phyloP scores from a whole-genome alignment of 2,113 vertebrate genomes.

The Lamprotornis superbus region DNA sequence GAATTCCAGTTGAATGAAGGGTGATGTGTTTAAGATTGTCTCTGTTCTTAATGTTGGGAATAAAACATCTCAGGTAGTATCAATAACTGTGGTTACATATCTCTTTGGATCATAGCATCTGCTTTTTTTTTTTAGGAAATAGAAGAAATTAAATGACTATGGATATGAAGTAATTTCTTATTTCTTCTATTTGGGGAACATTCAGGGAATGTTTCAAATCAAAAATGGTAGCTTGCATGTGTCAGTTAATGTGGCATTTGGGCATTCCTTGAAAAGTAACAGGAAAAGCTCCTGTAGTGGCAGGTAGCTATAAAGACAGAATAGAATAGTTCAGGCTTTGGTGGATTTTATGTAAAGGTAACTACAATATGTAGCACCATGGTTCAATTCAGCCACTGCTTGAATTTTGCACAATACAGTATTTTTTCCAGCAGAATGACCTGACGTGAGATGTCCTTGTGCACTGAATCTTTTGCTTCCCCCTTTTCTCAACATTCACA shows the following conservation, averaged over 20 bases:
- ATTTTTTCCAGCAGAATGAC: neutral
- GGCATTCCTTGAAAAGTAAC: neutral
- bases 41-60: neutral
- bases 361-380: fast-evolving
- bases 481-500: neutral
- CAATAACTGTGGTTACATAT: neutral
- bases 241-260: fast-evolving
- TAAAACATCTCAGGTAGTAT: neutral
- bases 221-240: neutral
- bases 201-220: neutral
- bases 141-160: neutral
- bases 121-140: neutral
- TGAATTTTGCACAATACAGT: neutral
- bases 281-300: neutral
- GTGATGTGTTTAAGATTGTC: neutral
- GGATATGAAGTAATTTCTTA: neutral
- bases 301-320: neutral
- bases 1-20: neutral
- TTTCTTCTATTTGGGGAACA: neutral
- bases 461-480: neutral
- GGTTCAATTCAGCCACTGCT: neutral
- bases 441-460: fast-evolving
- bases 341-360: neutral
- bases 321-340: neutral
- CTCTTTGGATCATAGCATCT: neutral